A percentile compares a stretch with the other conserved stretches of the same genome.
phyloP scores from a whole-genome alignment of 2,113 vertebrate species.

The Pterocles burchelli region DNA sequence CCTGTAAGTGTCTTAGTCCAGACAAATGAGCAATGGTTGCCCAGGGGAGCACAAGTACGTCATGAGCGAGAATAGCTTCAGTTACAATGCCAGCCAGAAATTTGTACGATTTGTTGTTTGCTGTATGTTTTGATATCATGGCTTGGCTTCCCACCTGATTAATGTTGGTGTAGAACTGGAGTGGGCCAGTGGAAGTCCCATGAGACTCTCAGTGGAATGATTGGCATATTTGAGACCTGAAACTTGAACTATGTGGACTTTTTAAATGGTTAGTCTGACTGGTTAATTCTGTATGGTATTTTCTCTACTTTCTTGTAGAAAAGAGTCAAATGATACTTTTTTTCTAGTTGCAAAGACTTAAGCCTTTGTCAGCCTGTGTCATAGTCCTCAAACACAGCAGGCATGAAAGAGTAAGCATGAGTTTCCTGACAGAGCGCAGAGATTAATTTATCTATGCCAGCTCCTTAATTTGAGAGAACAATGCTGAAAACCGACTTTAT shows the following conservation, averaged over 20 bases:
- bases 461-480: conserved; percentile 63
- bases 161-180: not conserved
- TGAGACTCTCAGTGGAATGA: not conserved
- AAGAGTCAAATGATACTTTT: not conserved
- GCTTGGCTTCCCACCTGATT: not conserved
- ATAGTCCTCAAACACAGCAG: not conserved
- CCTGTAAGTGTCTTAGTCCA: not conserved
- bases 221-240: not conserved
- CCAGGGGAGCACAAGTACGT: not conserved
- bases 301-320: not conserved
- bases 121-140: not conserved
- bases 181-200: not conserved
- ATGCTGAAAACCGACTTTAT: conserved; percentile 64
- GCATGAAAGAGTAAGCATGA: conserved; percentile 34
- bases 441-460: conserved; percentile 54
- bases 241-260: not conserved
- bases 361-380: conserved; percentile 9
- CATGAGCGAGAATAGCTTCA: not conserved
- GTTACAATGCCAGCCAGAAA: not conserved
- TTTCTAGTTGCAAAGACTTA: not conserved
- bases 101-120: not conserved
- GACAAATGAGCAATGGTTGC: not conserved
- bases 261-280: not conserved
- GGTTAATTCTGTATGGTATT: not conserved
- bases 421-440: conserved; percentile 59